Base-by-base conservation (phyloP, 1,140 invertebrate genomes). In the Leptinotarsa lineolata region DNA sequence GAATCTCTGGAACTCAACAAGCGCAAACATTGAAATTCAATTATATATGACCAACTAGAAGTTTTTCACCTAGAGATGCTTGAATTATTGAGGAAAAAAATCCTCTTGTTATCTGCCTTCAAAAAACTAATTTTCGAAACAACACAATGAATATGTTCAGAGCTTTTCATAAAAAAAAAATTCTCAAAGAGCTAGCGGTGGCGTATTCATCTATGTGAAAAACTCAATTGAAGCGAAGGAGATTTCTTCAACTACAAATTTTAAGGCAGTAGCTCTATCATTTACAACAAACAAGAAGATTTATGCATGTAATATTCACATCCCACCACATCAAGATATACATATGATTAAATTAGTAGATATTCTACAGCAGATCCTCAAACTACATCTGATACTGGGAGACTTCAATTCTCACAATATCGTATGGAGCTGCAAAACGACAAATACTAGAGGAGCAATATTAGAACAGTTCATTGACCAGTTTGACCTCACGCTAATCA, bases 71-170 rank as follows among this genome's bases (percentile, higher is more conserved):
- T 72, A 5, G 63, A 63, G 21, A 65, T 24, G 63, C 48, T 72
- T 4, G 44, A 72, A 20, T 24, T 72, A 5, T 20, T 66, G 11
- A 46, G 18, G 71, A 72, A 48, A 39, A 48, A n/a, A 20, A 48
- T 13, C 64, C 65, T 4, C 46, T 66, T 30, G 39, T 73, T 12
- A 44, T 73, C 1, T 73, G 72, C 54, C 64, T 73, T 3, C 72
- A 73, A 58, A 64, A 73, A 68, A 73, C 48, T 8, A 24, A 68
- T 24, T 44, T 68, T n/a, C 67, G 68, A 60, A 63, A 45, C 12
- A 44, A 24, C 4, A 24, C 11, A n/a, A 16, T 73, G 22, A 68
- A 73, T 59, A 73, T 58, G 59, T 46, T 6, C 13, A 5, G 13
- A 6, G 45, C 45, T 46, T 46, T 46, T 21, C 59, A 60, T n/a